These are phyloP conservation scores for Microcebus lehilahytsara DNA, from an alignment of 2,113 vertebrate genomes.

Conservation along the genomic window DNA sequence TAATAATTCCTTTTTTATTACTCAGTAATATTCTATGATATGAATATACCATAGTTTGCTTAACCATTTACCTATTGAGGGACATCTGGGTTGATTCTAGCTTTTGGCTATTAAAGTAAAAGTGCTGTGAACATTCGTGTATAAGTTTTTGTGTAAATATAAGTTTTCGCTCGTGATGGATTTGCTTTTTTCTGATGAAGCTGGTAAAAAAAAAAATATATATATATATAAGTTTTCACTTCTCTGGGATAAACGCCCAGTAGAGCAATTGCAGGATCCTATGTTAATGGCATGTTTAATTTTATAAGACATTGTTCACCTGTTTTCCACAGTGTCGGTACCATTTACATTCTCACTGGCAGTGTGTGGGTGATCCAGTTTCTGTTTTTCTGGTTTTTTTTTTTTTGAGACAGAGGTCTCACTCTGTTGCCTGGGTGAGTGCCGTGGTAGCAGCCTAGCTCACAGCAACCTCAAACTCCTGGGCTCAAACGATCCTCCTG, in stretches of 20 bases:
- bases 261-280: background rate
- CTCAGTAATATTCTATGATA: too few species aligned
- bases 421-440: background rate
- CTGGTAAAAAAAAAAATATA: too few species aligned
- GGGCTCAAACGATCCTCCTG: background rate
- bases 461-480: background rate
- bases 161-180: background rate
- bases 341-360: too few species aligned
- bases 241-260: background rate
- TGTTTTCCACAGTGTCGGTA: too few species aligned
- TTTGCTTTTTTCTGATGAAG: too few species aligned
- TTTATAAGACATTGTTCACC: background rate
- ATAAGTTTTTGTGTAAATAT: background rate
- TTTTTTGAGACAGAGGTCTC: background rate
- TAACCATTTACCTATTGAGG: background rate
- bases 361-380: too few species aligned
- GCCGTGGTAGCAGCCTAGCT: too few species aligned
- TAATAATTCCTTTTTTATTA: too few species aligned
- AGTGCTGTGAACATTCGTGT: background rate
- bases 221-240: background rate
- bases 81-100: background rate
- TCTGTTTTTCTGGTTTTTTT: too few species aligned
- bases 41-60: background rate
- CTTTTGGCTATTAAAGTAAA: slow-evolving; percentile 10
- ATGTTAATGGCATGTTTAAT: background rate